Evolutionary conservation across 2,797 vertebrate genomes (phyloP).

Genomic region (Pantherophis alleghaniensis): DNA sequence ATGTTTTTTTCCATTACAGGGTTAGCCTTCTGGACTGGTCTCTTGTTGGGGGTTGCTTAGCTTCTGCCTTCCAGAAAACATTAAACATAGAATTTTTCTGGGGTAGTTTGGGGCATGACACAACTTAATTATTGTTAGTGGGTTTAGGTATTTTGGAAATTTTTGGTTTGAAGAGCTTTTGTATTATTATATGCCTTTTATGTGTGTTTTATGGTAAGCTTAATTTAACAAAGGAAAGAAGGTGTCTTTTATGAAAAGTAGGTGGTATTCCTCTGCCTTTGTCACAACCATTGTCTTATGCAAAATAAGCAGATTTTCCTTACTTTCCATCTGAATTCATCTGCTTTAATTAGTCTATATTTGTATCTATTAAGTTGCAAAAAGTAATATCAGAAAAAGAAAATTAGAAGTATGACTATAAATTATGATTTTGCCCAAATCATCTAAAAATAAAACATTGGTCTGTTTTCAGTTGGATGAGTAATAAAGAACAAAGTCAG

Average conservation of each 20-base stretch:
- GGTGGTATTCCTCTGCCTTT: not conserved
- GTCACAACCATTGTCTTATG: not conserved
- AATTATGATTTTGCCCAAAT: not conserved
- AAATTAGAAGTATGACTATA: not conserved
- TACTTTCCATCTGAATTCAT: not conserved
- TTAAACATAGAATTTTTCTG: not conserved
- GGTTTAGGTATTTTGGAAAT: not conserved
- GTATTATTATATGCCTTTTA: not conserved
- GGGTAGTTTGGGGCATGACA: not conserved
- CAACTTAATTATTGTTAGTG: not conserved
- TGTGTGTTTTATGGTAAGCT: not conserved
- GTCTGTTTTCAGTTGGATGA: constrained; percentile 1
- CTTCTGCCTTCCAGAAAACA: not conserved
- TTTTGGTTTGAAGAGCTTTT: not conserved
- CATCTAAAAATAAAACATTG: not conserved
- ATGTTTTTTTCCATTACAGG: not conserved
- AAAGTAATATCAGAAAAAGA: not conserved
- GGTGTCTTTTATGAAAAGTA: not conserved
- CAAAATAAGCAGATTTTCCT: not conserved
- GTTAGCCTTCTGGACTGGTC: not conserved
- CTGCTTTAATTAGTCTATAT: not conserved
- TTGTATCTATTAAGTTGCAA: not conserved
- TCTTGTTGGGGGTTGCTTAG: not conserved
- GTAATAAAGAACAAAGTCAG: not conserved
- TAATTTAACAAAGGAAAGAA: not conserved